Base-by-base conservation (phyloP, 64 coral and sea anemone species). In the Exaiptasia diaphana region DNA sequence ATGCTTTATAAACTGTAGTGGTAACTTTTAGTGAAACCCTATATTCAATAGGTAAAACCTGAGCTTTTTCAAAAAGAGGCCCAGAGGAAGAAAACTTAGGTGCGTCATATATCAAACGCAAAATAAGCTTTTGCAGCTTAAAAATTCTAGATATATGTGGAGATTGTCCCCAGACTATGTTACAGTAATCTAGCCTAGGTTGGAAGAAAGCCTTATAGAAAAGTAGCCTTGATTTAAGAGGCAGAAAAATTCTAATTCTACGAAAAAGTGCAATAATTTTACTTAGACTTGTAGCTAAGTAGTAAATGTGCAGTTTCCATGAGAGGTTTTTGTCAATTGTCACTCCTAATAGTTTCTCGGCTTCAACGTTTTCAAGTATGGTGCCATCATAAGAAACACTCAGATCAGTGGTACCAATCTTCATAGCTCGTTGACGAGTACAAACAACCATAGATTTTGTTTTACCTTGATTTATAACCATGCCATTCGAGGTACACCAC, bases 21-120 rank as follows among this genome's bases (percentile, higher is more conserved):
- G n/a, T n/a, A n/a, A n/a, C n/a, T n/a, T n/a, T n/a, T n/a, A n/a
- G n/a, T 4, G 53, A 57, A 57, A 57, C 53, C 53, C 53, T 57
- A 14, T 57, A 57, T 57, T 57, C 53, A 57, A 57, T 57, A 57
- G 53, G 53, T 57, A 57, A 57, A 57, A 57, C 53, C 53, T 57
- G 53, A 18, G 53, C 6, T 57, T 57, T 57, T 3, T 57, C n/a
- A 57, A 57, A 57, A 57, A 57, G 53, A 57, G 53, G 53, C 4
- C 53, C 53, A 57, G 53, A 57, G n/a, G 53, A 57, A 6, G 53
- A 57, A 57, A 57, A 57, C 53, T 57, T 57, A 1, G 2, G 53
- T 57, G 5, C 53, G 53, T 57, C 53, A 57, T 57, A 57, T 7
- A 57, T 57, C 53, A 57, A 21, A 11, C 5, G 53, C 53, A 57